These are phyloP conservation scores for Euwallacea fornicatus DNA, from an alignment of 1,140 invertebrate species.

Conservation along the genomic window DNA sequence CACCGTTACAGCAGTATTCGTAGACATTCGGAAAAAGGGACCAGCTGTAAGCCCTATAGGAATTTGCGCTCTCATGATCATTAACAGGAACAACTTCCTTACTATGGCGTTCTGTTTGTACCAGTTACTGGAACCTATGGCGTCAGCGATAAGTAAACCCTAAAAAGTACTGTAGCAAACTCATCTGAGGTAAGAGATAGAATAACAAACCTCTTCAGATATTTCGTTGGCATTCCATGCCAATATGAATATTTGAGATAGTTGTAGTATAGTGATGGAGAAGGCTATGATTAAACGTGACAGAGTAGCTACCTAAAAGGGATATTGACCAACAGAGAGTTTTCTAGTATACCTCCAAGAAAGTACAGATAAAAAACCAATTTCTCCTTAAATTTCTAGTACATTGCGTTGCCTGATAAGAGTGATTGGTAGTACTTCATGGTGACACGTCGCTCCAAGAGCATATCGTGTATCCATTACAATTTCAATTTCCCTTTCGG, in stretches of 20 bases:
- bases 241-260: slow-evolving; percentile 23
- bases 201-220: slow-evolving; percentile 3
- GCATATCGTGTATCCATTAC: no score
- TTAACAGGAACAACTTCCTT: slow-evolving; percentile 4
- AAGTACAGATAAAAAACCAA: no score
- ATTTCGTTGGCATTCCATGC: slow-evolving; percentile 29
- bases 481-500: no score
- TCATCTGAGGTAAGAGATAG: not conserved
- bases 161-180: not conserved
- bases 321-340: no score
- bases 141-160: slow-evolving; percentile 8
- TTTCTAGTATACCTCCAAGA: no score
- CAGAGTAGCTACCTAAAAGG: no score
- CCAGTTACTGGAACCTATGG: slow-evolving; percentile 18
- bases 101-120: not conserved
- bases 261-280: slow-evolving; percentile 5
- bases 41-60: slow-evolving; percentile 18
- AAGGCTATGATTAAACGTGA: not conserved
- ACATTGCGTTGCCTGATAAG: no score
- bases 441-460: no score
- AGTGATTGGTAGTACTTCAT: no score
- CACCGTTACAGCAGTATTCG: slow-evolving; percentile 15
- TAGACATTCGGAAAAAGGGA: slow-evolving; percentile 25
- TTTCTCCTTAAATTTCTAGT: no score
- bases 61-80: slow-evolving; percentile 21